Conservation (phyloP, 1,140 invertebrate species). For the Drosophila saltans region DNA sequence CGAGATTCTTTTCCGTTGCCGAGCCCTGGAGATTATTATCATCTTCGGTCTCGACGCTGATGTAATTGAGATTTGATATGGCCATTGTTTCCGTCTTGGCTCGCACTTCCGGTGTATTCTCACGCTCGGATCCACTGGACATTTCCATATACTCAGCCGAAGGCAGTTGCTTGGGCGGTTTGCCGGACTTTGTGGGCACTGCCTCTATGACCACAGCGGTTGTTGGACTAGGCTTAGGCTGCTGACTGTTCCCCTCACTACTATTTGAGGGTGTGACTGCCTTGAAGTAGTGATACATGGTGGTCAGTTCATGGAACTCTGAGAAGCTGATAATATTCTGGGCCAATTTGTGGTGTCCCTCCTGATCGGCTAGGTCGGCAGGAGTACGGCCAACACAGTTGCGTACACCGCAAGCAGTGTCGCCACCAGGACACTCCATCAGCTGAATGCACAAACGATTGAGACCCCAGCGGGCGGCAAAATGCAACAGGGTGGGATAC, state of each 20-base stretch:
- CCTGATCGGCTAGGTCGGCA: conserved; percentile 90
- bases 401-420: conserved; percentile 89
- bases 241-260: conserved; percentile 36
- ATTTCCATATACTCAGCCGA: conserved; percentile 82
- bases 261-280: conserved; percentile 85
- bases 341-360: conserved; percentile 88
- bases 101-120: conserved; percentile 70
- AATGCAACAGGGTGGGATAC: conserved; percentile 94
- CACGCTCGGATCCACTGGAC: conserved; percentile 79
- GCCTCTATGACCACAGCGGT: conserved; percentile 64
- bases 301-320: conserved; percentile 92
- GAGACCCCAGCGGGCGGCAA: conserved; percentile 92
- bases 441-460: conserved; percentile 92
- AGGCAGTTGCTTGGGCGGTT: conserved; percentile 63
- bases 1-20: conserved; percentile 68
- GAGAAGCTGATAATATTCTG: conserved; percentile 90
- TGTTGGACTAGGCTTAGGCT: conserved; percentile 39
- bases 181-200: conserved; percentile 48
- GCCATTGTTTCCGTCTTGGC: conserved; percentile 71
- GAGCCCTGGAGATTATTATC: conserved; percentile 76
- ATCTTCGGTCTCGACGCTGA: conserved; percentile 78
- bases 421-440: conserved; percentile 92
- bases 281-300: conserved; percentile 92
- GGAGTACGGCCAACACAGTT: conserved; percentile 92
- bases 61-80: conserved; percentile 81